phyloP scores from a whole-genome alignment of 2,113 vertebrate species.

The Heterocephalus glaber region DNA sequence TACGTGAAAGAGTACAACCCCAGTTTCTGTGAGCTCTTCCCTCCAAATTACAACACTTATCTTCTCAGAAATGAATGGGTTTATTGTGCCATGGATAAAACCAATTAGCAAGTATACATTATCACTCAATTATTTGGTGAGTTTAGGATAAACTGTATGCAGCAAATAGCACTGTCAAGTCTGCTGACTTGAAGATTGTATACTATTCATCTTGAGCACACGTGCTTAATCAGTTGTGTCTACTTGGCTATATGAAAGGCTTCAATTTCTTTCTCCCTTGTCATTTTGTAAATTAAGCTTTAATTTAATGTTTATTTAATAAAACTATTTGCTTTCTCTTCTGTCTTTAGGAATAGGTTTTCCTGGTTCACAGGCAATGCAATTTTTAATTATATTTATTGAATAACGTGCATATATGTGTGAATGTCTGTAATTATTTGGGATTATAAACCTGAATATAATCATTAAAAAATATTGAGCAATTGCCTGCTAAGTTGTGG shows the following conservation, averaged over 20 bases:
- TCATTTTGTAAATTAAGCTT: background rate
- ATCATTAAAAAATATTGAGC: background rate
- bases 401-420: background rate
- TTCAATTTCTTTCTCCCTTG: background rate
- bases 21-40: background rate
- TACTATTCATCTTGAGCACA: background rate
- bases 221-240: background rate
- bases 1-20: background rate
- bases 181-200: background rate
- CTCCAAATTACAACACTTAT: background rate
- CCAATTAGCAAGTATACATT: background rate
- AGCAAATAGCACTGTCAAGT: background rate
- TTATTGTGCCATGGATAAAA: background rate
- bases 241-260: background rate
- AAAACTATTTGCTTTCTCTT: background rate
- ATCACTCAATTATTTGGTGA: background rate
- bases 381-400: background rate
- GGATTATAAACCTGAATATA: background rate
- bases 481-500: background rate
- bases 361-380: background rate
- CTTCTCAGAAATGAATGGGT: constrained; percentile 2
- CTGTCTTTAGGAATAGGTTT: background rate
- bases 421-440: background rate
- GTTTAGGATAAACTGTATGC: background rate
- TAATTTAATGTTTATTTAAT: background rate